These are phyloP conservation scores for Esperia sulphurella DNA, from an alignment of 2,888 invertebrate genomes.

Conservation along the genomic window DNA sequence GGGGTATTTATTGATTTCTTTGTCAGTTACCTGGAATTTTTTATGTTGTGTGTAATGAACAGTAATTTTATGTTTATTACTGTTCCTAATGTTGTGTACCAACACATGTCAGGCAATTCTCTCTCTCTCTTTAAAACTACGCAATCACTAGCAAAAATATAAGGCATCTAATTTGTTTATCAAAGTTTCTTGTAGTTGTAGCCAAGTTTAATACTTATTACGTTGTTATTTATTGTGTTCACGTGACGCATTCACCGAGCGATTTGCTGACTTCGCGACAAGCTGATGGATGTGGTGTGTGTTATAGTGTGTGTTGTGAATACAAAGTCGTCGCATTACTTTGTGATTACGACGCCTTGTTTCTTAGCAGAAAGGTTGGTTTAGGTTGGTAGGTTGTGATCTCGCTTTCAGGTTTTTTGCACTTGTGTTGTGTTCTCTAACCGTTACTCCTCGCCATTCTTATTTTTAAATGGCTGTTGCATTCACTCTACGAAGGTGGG, in stretches of 20 bases:
- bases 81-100: too few relatives aligned
- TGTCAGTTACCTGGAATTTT: too few relatives aligned
- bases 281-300: slow-evolving; percentile 50
- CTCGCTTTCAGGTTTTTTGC: neutral
- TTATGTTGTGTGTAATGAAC: too few relatives aligned
- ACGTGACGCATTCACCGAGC: slow-evolving; percentile 50
- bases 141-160: neutral
- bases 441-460: too few relatives aligned
- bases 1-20: too few relatives aligned
- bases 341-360: neutral
- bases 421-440: too few relatives aligned
- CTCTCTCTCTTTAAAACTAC: too few relatives aligned
- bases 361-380: neutral
- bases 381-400: neutral
- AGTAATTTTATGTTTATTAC: too few relatives aligned
- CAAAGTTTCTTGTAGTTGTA: neutral
- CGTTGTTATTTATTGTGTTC: slow-evolving; percentile 48
- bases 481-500: too few relatives aligned
- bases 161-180: slow-evolving; percentile 1
- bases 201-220: slow-evolving; percentile 31
- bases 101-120: too few relatives aligned
- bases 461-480: too few relatives aligned
- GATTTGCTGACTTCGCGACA: slow-evolving; percentile 41
- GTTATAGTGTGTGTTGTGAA: slow-evolving; percentile 29
- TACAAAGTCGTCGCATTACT: slow-evolving; percentile 31